These are phyloP conservation scores for Brachypterus glaber DNA, from an alignment of 2,888 invertebrate genomes.

Conservation along the genomic window DNA sequence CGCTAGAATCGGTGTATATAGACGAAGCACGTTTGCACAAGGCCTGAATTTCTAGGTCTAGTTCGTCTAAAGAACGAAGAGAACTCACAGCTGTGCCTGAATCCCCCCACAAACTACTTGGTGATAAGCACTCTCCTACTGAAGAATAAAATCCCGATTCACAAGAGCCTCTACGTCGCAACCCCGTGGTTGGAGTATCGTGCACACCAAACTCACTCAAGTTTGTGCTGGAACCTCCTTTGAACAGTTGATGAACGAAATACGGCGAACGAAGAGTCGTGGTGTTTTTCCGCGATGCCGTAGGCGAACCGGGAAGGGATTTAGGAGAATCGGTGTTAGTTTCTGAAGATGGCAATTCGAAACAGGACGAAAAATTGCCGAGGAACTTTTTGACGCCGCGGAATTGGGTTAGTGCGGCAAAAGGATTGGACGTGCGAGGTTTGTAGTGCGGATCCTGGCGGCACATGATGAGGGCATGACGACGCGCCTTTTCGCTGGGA, in stretches of 20 bases:
- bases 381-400: constrained; percentile 76
- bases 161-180: constrained; percentile 72
- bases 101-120: constrained; percentile 42
- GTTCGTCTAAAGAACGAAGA: constrained; percentile 50
- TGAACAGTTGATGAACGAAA: constrained; percentile 47
- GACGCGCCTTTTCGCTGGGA: constrained; percentile 65
- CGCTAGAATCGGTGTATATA: constrained; percentile 79
- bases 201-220: constrained; percentile 32
- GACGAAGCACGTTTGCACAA: constrained; percentile 63
- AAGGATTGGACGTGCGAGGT: constrained; percentile 61
- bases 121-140: constrained; percentile 50
- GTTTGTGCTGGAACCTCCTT: constrained; percentile 37
- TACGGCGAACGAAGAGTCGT: constrained; percentile 37
- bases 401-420: constrained; percentile 63
- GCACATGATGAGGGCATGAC: constrained; percentile 71
- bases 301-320: constrained; percentile 47
- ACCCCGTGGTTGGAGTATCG: constrained; percentile 23
- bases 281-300: constrained; percentile 35
- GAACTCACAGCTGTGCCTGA: constrained; percentile 51
- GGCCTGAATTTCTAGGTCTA: constrained; percentile 49
- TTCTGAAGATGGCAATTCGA: constrained; percentile 65
- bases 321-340: constrained; percentile 39
- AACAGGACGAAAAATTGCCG: constrained; percentile 69
- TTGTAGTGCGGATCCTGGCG: constrained; percentile 74
- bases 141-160: constrained; percentile 87